Base-by-base conservation (phyloP, 2,888 invertebrate species). In the Cephus pulcher region DNA sequence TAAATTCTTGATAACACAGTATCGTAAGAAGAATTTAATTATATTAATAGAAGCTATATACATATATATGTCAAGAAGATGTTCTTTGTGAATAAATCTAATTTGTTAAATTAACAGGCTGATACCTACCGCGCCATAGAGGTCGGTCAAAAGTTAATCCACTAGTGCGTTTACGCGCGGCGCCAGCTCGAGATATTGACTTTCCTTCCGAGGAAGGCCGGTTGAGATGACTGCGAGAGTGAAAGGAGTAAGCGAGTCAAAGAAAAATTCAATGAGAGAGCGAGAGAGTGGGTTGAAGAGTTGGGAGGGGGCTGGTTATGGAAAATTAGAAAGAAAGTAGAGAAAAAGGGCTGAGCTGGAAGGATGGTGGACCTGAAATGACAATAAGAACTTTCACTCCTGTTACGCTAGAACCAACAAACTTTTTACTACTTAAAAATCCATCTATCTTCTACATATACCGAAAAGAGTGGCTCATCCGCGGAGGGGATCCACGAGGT, bases 301-400 rank as follows among this genome's bases (percentile, higher is more conserved):
- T 9, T 56, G 56, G 2, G 9, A 9, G 40, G 6, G 6, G 4
- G 15, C 15, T 56, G 15, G 6, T 9, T 56, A 56, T 23, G 23
- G 56, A 23, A 9, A 56, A 56, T 56, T 9, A 56, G 56, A 56
- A 6, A 9, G 56, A 23, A 23, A 56, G 23, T 56, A 56, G 56
- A 9, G 23, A 56, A 23, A 56, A 56, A 23, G 23, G 56, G 9
- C 15, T 9, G 6, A 23, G 23, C 23, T 9, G 23, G 23, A 23
- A 56, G 6, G 56, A 23, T 56, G 56, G 23, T 56, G 56, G 56
- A 56, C 9, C 9, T 56, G 9, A 35, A 35, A 35, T 74, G 35
- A 69, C 40, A 75, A 76, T 78, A 76, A 76, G 76, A 78, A 76
- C 37, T 69, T 77, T 75, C 77, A 30, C 74, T 75, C 30, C n/a